phyloP scores from a whole-genome alignment of 2,888 invertebrate genomes.

The Campaea margaritaria region DNA sequence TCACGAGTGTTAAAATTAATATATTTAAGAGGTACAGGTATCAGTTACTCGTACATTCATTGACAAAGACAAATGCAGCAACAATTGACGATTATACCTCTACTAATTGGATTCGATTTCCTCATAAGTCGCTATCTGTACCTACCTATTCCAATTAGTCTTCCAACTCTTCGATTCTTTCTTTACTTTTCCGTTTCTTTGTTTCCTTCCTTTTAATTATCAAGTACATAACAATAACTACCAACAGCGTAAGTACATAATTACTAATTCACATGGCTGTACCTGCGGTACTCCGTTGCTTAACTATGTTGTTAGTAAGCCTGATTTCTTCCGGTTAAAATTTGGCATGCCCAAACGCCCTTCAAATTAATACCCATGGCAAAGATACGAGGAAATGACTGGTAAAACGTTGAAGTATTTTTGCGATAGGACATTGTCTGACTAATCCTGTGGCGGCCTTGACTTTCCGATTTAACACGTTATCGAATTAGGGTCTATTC shows the following conservation, averaged over 20 bases:
- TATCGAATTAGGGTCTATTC: neutral
- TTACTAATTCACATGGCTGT: neutral
- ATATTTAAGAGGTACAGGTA: too few relatives aligned
- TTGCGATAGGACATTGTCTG: neutral
- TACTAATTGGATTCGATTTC: constrained; percentile 31
- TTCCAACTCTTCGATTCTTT: constrained; percentile 33
- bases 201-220: constrained; percentile 28
- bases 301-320: neutral
- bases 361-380: neutral
- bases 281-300: too few relatives aligned
- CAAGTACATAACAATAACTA: neutral
- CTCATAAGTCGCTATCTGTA: constrained; percentile 27
- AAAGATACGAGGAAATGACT: neutral
- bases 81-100: constrained; percentile 3
- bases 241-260: too few relatives aligned
- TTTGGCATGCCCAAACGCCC: neutral
- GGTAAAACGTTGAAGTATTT: neutral
- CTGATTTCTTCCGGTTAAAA: neutral
- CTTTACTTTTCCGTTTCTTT: constrained; percentile 29
- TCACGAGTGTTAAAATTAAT: too few relatives aligned
- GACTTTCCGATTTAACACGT: constrained; percentile 3
- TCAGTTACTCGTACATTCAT: too few relatives aligned
- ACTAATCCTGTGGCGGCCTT: constrained; percentile 1
- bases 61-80: neutral
- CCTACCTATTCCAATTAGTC: too few relatives aligned